Base-by-base conservation (phyloP, 2,888 invertebrate species). In the Carterocephalus palaemon region DNA sequence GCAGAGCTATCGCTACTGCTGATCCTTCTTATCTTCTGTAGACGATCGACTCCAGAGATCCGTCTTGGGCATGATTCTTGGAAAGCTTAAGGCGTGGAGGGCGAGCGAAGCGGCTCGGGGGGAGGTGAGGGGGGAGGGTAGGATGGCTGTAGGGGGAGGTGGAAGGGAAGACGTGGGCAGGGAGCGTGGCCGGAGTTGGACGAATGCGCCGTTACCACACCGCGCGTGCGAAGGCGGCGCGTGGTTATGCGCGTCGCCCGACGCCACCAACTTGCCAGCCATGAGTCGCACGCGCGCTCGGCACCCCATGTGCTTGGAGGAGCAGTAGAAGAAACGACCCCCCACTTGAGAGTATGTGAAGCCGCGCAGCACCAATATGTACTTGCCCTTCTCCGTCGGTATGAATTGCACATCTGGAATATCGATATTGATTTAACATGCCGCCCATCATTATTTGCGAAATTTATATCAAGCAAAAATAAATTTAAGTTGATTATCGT, bases 311-410 rank as follows among this genome's bases (percentile, higher is more conserved):
- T 86, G 86, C 65, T 86, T 86, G 23, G 85, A 85, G 1, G 85
- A 85, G 47, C 86, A 86, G 66, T 86, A 86, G 66, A 84, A 86
- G 59, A 84, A 85, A 47, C 86, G 62, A n/a, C 83, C 85, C 1
- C 86, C 84, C 7, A 86, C 85, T 67, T 86, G 86, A 2, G 86
- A 86, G 59, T 85, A 87, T 9, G 86, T 87, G 57, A 71, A 86
- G 31, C 86, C 86, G 23, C 75, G 72, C 51, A 86, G 70, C 58
- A 86, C 84, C 60, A 87, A 61, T 48, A 87, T 85, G 56, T 83
- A 79, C 53, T 85, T 85, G 8, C 87, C 87, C 50, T 83, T 84
- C 60, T 85, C 85, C 62, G 86, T 86, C n/a, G 84, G 86, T 48
- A 86, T 85, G 56, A 86, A 86, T 70, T 83, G 85, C 48, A 84